phyloP scores from a whole-genome alignment of 2,797 vertebrate genomes.

The Tragopan temminckii region DNA sequence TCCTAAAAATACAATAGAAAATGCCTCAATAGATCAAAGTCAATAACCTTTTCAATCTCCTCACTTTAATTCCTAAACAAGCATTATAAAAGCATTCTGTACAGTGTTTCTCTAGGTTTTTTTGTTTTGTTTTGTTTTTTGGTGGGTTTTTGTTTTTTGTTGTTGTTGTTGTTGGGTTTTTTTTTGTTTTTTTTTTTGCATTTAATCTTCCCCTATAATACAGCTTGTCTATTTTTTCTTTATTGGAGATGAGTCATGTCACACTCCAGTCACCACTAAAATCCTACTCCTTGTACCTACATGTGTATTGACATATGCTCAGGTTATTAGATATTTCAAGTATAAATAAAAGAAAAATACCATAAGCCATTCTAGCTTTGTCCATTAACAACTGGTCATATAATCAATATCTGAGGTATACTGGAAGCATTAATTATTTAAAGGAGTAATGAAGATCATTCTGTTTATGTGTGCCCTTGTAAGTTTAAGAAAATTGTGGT shows the following conservation, averaged over 20 bases:
- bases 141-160: too few relatives aligned
- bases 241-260: constrained; percentile 60
- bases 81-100: background rate
- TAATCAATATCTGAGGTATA: constrained; percentile 53
- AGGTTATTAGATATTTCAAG: constrained; percentile 48
- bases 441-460: constrained; percentile 27
- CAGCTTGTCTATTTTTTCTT: constrained; percentile 36
- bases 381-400: constrained; percentile 36
- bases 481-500: background rate
- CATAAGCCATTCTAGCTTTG: background rate
- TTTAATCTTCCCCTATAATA: constrained; percentile 38
- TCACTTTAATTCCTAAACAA: background rate
- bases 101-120: background rate
- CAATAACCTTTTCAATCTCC: background rate
- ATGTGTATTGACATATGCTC: constrained; percentile 39
- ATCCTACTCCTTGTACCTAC: constrained; percentile 55
- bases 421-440: constrained; percentile 45
- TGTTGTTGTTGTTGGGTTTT: too few relatives aligned
- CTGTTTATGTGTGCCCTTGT: background rate
- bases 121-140: background rate
- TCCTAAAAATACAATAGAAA: background rate
- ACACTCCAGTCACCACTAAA: constrained; percentile 57
- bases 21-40: background rate
- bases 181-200: background rate
- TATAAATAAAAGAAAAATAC: constrained; percentile 19